Base-by-base conservation (phyloP, 2,113 vertebrate genomes). In the Corythoichthys haematopterus region DNA sequence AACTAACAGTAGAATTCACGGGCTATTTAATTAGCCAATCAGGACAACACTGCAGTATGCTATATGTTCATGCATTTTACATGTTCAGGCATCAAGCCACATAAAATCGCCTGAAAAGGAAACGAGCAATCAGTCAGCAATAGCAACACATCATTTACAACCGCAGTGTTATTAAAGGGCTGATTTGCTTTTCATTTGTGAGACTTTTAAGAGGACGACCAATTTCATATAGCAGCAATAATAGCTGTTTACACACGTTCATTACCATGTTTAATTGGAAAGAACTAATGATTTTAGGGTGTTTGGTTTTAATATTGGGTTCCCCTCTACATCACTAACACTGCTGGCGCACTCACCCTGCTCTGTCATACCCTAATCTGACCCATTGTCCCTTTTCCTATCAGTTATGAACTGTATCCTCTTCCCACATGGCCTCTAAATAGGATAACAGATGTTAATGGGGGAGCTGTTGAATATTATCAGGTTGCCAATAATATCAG, bases 51-150 rank as follows among this genome's bases (percentile, higher is more conserved):
- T 66, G 56, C 69, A 20, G 47, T 55, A 33, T 0, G 16, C n/a
- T 55, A 51, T 70, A 74, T 36, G 45, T 67, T 35, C 35, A 48
- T 55, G 72, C 66, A 37, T 72, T 70, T 56, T 51, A 64, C 68
- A 68, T 71, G 72, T 78, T 61, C 61, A 15, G 11, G 60, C 60
- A 78, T 78, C 65, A 65, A 65, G 71, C 50, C 66, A 79, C 74
- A 78, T 82, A 67, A 82, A 63, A 69, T 71, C 35, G 8, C 67
- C 13, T 14, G 50, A 38, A 56, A 81, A 80, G 70, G 68, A 81
- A 84, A 82, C 79, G 50, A 76, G 71, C 58, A 75, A 75, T 69
- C 72, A 67, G 20, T 65, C 38, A 46, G 70, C 55, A 60, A 78
- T 66, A 50, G 2, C 0, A 47, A 11, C 20, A n/a, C 40, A 58